A percentile compares a stretch with the other conserved stretches of the same genome.
These are phyloP conservation scores for Semaprochilodus insignis DNA, from an alignment of 2,797 vertebrate species.

Conservation along the genomic window DNA sequence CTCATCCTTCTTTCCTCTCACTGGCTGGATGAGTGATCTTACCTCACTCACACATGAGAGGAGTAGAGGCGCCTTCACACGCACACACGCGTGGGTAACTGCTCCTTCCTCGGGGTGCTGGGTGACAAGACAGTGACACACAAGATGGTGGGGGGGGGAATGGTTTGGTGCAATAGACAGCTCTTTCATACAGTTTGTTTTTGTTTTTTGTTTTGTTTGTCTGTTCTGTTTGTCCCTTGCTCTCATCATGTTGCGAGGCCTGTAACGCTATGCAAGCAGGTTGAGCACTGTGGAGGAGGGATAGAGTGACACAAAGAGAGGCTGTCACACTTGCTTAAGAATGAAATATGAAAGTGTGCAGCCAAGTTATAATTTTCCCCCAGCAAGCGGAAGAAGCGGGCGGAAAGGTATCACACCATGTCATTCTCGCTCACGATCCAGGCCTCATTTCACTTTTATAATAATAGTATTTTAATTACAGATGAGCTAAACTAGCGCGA, in stretches of 20 bases:
- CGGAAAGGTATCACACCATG: constrained; percentile 74
- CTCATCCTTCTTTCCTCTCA: constrained; percentile 14
- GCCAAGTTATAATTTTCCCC: constrained; percentile 85
- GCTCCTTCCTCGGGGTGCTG: constrained; percentile 6
- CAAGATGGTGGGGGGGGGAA: neutral
- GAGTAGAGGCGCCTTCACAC: neutral
- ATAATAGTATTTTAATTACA: constrained; percentile 60
- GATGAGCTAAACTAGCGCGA: constrained; percentile 38
- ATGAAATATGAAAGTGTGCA: constrained; percentile 84
- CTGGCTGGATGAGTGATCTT: neutral
- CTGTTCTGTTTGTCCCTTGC: constrained; percentile 62
- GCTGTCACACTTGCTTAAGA: constrained; percentile 84
- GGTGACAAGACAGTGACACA: neutral
- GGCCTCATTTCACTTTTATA: constrained; percentile 23
- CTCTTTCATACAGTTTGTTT: neutral
- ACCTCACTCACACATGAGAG: constrained; percentile 13
- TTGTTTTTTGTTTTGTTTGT: constrained; percentile 72
- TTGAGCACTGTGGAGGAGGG: constrained; percentile 44
- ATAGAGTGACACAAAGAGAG: constrained; percentile 75
- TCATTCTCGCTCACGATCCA: constrained; percentile 37
- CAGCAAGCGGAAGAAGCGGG: constrained; percentile 74
- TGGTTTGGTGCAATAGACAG: neutral
- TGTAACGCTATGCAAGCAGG: constrained; percentile 24
- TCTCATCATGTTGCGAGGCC: constrained; percentile 62
- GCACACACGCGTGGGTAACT: neutral